Conservation (phyloP, 2,888 invertebrate genomes). For the Auanema freiburgensis region DNA sequence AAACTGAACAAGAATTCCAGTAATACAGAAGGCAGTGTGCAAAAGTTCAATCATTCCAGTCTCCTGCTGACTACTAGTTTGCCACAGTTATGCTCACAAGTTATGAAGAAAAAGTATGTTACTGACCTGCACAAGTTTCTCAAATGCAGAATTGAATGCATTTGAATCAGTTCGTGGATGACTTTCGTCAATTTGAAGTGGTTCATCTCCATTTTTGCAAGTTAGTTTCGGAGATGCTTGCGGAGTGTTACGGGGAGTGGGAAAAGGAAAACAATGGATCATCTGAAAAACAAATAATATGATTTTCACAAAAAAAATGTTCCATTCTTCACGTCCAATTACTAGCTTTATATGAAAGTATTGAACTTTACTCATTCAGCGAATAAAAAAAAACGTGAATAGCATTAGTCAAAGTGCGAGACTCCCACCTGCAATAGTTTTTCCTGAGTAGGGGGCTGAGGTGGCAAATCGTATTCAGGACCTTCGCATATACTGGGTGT, state of each 20-base stretch:
- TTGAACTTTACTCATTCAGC: neutral
- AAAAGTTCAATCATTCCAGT: neutral
- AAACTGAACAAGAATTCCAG: neutral
- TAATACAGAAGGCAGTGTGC: slow-evolving; percentile 9
- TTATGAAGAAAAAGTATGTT: neutral
- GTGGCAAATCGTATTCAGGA: slow-evolving; percentile 30
- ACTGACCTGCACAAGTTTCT: slow-evolving; percentile 40
- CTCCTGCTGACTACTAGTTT: neutral
- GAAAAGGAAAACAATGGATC: slow-evolving; percentile 60
- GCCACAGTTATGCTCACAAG: neutral
- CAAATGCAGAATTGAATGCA: slow-evolving; percentile 36
- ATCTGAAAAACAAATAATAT: slow-evolving; percentile 43
- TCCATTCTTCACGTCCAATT: neutral
- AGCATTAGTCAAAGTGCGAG: too few species aligned
- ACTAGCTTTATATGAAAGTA: neutral
- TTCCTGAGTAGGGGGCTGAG: slow-evolving; percentile 40
- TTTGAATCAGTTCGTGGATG: slow-evolving; percentile 9
- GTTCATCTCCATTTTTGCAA: slow-evolving; percentile 12
- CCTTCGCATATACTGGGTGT: slow-evolving; percentile 40
- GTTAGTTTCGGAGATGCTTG: slow-evolving; percentile 24
- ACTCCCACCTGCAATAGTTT: slow-evolving; percentile 37
- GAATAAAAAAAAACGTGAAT: too few species aligned
- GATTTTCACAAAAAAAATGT: neutral
- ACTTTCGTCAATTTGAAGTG: slow-evolving; percentile 14
- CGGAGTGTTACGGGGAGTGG: slow-evolving; percentile 34